These are phyloP conservation scores for Leptopilina syphax DNA, from an alignment of 2,888 invertebrate genomes.

Conservation along the genomic window DNA sequence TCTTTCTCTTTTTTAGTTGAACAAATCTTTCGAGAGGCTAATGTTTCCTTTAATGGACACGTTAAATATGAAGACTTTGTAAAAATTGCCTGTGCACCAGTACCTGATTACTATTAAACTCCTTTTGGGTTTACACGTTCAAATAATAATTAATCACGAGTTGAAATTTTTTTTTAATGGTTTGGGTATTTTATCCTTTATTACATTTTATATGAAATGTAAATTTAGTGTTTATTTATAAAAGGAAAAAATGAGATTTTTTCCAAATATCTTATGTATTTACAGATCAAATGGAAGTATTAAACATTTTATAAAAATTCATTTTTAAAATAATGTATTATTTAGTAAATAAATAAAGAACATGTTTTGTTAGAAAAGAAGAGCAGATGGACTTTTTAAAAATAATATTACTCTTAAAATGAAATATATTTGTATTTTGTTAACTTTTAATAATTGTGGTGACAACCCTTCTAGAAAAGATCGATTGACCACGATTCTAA, in stretches of 20 bases:
- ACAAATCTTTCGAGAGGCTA: constrained; percentile 94
- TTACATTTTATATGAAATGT: too few species aligned
- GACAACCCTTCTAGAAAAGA: too few species aligned
- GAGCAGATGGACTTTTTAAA: neutral
- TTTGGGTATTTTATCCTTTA: too few species aligned
- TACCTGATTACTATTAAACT: constrained; percentile 91
- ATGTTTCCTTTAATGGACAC: constrained; percentile 87
- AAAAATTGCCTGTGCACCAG: constrained; percentile 94
- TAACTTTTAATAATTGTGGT: too few species aligned
- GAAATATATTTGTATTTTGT: neutral
- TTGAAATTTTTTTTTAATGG: too few species aligned
- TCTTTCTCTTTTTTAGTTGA: constrained; percentile 80
- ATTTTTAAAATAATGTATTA: neutral
- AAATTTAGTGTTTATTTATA: too few species aligned
- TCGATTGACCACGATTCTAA: too few species aligned
- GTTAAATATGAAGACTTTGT: constrained; percentile 95
- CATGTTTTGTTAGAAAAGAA: neutral
- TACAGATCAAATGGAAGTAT: constrained; percentile 8
- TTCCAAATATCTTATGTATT: neutral
- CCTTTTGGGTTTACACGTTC: too few species aligned
- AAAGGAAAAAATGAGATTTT: too few species aligned
- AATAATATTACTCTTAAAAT: neutral
- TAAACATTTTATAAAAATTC: neutral
- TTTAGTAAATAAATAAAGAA: neutral
- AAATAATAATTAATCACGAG: too few species aligned